These are phyloP conservation scores for Hoplias malabaricus DNA, from an alignment of 2,113 vertebrate species.

Conservation along the genomic window DNA sequence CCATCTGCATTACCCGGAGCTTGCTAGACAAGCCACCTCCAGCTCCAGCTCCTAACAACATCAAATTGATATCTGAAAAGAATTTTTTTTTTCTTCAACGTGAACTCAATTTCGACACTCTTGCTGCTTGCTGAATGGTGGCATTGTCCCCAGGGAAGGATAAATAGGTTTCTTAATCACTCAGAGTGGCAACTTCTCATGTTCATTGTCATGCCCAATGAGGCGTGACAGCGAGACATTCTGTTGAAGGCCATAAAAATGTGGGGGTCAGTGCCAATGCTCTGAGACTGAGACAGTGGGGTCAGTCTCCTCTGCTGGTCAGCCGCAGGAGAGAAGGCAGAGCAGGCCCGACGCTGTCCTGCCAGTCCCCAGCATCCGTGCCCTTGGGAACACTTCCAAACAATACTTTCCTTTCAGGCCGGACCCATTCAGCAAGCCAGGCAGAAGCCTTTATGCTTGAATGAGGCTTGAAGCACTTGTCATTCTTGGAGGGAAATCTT, in stretches of 20 bases:
- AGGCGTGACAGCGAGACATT: conserved; percentile 44
- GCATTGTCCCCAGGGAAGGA: conserved; percentile 40
- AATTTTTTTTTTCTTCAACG: background rate
- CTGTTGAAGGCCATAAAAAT: conserved; percentile 43
- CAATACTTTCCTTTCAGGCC: conserved; percentile 38
- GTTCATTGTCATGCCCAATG: conserved; percentile 48
- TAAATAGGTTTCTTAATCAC: conserved; percentile 50
- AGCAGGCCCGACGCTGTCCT: background rate
- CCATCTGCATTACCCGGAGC: conserved; percentile 13
- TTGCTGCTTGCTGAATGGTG: conserved; percentile 20
- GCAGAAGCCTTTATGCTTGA: conserved; percentile 28
- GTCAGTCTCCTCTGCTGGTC: conserved; percentile 18
- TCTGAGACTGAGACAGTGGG: conserved; percentile 16
- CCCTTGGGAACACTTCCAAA: conserved; percentile 42
- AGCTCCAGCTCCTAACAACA: conserved; percentile 2
- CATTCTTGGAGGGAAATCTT: conserved; percentile 22
- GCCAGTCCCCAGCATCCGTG: background rate
- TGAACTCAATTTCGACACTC: conserved; percentile 24
- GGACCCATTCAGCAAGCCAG: background rate
- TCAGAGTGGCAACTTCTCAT: conserved; percentile 51
- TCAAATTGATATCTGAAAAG: conserved; percentile 36
- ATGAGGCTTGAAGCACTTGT: conserved; percentile 32
- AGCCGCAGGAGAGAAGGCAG: conserved; percentile 18
- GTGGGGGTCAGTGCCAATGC: conserved; percentile 46
- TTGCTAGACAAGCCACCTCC: conserved; percentile 29